Evolutionary conservation across 2,888 invertebrate species (phyloP).

Genomic region (Norana najaformis): DNA sequence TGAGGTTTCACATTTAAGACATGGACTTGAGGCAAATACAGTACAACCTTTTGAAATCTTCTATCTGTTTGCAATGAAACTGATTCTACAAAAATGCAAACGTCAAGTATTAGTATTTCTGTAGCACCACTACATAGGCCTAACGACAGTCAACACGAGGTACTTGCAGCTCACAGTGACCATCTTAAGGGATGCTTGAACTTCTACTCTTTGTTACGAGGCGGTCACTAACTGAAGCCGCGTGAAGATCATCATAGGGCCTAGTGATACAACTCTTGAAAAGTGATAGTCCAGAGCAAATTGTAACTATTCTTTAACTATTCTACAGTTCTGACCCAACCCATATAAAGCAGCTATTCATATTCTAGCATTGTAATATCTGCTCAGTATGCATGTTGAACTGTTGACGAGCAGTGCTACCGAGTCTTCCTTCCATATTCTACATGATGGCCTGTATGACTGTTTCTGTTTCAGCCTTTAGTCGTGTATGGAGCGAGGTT

Average conservation of each 20-base stretch:
- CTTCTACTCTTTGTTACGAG: background rate
- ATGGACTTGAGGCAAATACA: background rate
- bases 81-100: background rate
- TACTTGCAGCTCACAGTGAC: background rate
- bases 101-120: background rate
- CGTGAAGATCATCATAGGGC: background rate
- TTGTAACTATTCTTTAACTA: background rate
- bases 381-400: background rate
- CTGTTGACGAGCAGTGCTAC: background rate
- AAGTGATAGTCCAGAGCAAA: background rate
- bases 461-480: slow-evolving; percentile 34
- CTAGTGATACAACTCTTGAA: background rate
- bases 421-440: background rate
- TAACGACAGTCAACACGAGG: background rate
- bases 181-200: background rate
- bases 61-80: background rate
- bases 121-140: background rate
- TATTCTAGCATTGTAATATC: background rate
- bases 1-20: background rate
- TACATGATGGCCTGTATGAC: background rate
- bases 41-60: background rate
- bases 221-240: background rate
- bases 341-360: background rate
- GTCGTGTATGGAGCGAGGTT: slow-evolving; percentile 55
- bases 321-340: background rate